Percentiles rank a stretch among this genome's conserved stretches.
Conservation (phyloP, 2,113 vertebrate genomes). For the Montifringilla adamsi region DNA sequence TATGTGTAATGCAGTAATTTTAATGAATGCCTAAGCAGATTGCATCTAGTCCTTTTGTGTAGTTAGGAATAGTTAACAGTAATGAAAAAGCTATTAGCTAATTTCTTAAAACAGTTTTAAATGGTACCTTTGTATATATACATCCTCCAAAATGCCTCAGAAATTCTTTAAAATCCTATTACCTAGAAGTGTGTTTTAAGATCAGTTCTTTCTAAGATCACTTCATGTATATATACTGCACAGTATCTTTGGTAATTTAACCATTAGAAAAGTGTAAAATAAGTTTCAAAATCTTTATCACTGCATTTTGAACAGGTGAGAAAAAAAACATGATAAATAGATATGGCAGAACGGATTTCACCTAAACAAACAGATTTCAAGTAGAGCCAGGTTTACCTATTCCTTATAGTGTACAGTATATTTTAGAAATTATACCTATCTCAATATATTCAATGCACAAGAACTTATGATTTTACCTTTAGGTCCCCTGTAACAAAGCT, state of each 20-base stretch:
- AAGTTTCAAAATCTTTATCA: background rate
- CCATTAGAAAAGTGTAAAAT: background rate
- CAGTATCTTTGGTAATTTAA: background rate
- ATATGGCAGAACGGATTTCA: background rate
- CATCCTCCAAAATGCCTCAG: background rate
- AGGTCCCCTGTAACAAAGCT: background rate
- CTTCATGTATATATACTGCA: background rate
- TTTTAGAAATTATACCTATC: background rate
- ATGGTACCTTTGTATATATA: background rate
- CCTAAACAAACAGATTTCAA: background rate
- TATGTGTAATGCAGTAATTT: background rate
- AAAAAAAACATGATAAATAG: background rate
- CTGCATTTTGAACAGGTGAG: background rate
- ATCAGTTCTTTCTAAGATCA: background rate
- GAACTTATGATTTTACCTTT: background rate
- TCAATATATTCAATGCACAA: background rate
- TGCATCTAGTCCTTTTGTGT: background rate
- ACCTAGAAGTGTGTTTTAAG: background rate
- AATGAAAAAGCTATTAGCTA: background rate
- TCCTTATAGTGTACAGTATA: background rate
- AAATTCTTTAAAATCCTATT: background rate
- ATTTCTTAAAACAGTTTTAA: background rate
- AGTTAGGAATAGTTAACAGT: background rate
- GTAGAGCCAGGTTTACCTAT: background rate
- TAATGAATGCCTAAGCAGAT: background rate